Evolutionary conservation across 2,888 invertebrate genomes (phyloP).

Genomic region (Apodemia zela): DNA sequence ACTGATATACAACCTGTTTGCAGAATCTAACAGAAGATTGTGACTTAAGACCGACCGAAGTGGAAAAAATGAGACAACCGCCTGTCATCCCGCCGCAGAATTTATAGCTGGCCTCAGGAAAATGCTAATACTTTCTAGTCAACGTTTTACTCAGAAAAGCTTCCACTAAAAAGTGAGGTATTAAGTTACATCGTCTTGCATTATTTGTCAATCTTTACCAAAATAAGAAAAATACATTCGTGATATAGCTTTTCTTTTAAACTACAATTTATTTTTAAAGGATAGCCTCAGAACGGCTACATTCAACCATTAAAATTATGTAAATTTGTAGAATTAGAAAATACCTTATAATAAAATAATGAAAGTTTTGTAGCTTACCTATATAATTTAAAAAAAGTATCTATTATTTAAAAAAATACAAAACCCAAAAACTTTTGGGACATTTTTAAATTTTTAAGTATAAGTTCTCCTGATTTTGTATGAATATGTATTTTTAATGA

Average conservation of each 20-base stretch:
- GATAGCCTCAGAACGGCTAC: too few relatives aligned
- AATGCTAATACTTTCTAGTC: constrained; percentile 22
- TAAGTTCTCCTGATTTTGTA: too few relatives aligned
- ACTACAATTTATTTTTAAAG: too few relatives aligned
- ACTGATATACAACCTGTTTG: constrained; percentile 70
- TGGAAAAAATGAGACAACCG: constrained; percentile 47
- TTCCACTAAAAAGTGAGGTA: neutral
- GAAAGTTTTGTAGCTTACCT: too few relatives aligned
- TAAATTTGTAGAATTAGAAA: too few relatives aligned
- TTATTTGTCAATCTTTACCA: neutral
- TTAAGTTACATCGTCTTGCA: neutral
- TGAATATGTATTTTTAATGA: too few relatives aligned
- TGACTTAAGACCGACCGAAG: constrained; percentile 41
- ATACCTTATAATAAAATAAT: too few relatives aligned
- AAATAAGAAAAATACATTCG: neutral
- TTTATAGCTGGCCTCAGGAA: constrained; percentile 30
- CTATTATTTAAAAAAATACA: too few relatives aligned
- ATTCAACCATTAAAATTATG: too few relatives aligned
- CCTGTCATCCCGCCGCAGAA: constrained; percentile 29
- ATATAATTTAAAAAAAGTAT: too few relatives aligned
- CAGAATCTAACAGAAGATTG: constrained; percentile 30
- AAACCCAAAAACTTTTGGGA: too few relatives aligned
- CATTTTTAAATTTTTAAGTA: too few relatives aligned
- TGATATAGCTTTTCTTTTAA: neutral
- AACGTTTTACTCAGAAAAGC: constrained; percentile 15